A percentile compares a stretch with the other conserved stretches of the same genome.
phyloP scores from a whole-genome alignment of 2,888 invertebrate genomes.

The Chrysopilus asiliformis region DNA sequence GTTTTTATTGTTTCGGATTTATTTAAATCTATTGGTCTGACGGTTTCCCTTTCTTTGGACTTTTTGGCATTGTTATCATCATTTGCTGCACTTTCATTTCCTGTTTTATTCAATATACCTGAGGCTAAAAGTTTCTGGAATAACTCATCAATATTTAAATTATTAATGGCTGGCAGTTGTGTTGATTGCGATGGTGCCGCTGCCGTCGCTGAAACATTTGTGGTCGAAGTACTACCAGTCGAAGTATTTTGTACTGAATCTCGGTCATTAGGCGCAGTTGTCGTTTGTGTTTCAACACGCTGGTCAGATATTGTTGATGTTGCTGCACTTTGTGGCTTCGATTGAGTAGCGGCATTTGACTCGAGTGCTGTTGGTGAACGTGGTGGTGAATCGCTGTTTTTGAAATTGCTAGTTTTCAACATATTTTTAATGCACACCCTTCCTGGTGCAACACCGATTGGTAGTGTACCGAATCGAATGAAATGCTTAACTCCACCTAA shows the following conservation, averaged over 20 bases:
- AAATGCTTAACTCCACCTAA: slow-evolving; percentile 66
- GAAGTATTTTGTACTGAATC: too few species aligned
- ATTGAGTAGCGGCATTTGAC: neutral
- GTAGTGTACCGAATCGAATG: slow-evolving; percentile 65
- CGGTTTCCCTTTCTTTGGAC: slow-evolving; percentile 22
- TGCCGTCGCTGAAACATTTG: slow-evolving; percentile 40
- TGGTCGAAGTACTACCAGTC: neutral
- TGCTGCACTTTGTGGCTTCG: slow-evolving; percentile 5
- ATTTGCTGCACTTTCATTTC: slow-evolving; percentile 27
- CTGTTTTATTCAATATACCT: slow-evolving; percentile 49
- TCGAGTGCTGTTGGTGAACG: neutral
- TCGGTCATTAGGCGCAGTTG: neutral
- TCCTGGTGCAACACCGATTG: slow-evolving; percentile 59
- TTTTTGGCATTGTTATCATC: slow-evolving; percentile 23
- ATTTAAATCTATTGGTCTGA: slow-evolving; percentile 52
- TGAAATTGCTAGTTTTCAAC: slow-evolving; percentile 42
- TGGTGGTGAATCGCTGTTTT: slow-evolving; percentile 8
- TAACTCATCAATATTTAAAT: slow-evolving; percentile 64
- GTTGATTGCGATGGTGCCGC: slow-evolving; percentile 48
- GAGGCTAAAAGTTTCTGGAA: slow-evolving; percentile 75
- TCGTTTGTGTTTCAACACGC: slow-evolving; percentile 6
- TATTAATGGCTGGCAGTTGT: slow-evolving; percentile 30
- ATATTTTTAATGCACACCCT: slow-evolving; percentile 55
- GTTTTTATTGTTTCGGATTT: slow-evolving; percentile 60
- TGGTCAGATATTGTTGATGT: neutral